Conservation (phyloP, 1,140 invertebrate genomes). For the Aphelenchoides avenae region DNA sequence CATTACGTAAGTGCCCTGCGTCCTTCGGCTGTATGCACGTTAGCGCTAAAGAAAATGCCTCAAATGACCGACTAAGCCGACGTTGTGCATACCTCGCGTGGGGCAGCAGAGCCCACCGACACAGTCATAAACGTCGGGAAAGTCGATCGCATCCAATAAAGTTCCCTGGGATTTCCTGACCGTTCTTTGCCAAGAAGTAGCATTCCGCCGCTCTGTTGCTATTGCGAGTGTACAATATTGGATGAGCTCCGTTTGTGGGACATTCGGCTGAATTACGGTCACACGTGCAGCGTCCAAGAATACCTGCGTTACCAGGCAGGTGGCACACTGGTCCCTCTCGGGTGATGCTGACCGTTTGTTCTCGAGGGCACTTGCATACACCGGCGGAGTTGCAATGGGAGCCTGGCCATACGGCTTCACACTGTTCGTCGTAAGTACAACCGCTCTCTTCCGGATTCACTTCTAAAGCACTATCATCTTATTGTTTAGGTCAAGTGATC, state of each 20-base stretch:
- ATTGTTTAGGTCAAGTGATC: background rate
- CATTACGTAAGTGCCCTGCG: slow-evolving; percentile 17
- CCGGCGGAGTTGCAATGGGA: slow-evolving; percentile 9
- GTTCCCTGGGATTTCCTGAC: slow-evolving; percentile 28
- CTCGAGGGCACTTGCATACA: slow-evolving; percentile 18
- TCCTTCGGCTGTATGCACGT: slow-evolving; percentile 46
- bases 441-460: slow-evolving; percentile 29
- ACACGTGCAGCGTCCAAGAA: too few species aligned
- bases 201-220: slow-evolving; percentile 38
- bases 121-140: slow-evolving; percentile 45
- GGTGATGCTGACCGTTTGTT: slow-evolving; percentile 12
- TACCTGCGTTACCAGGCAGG: too few species aligned
- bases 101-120: slow-evolving; percentile 46
- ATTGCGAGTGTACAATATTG: slow-evolving; percentile 36
- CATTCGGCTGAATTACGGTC: too few species aligned
- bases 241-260: slow-evolving; percentile 37
- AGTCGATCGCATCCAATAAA: slow-evolving; percentile 49
- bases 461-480: slow-evolving; percentile 15
- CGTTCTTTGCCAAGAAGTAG: slow-evolving; percentile 39
- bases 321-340: slow-evolving; percentile 24
- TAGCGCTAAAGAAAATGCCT: slow-evolving; percentile 31
- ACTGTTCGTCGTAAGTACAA: slow-evolving; percentile 27
- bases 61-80: too few species aligned
- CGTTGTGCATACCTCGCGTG: too few species aligned
- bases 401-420: slow-evolving; percentile 25